Evolutionary conservation across 1,140 invertebrate genomes (phyloP).

Genomic region (Drosophila teissieri): DNA sequence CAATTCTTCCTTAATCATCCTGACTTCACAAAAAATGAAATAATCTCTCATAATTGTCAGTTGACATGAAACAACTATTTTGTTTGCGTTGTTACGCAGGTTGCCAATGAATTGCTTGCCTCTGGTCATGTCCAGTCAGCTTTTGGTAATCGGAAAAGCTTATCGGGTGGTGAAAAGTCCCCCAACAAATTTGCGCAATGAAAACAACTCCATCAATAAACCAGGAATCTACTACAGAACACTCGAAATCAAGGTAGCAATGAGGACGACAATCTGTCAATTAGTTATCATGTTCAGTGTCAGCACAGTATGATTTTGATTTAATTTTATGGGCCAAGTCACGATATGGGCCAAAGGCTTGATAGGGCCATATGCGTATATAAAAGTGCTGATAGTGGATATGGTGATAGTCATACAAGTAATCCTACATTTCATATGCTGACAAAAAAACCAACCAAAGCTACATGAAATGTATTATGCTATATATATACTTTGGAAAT

Average conservation of each 20-base stretch:
- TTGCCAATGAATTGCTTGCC: slow-evolving; percentile 48
- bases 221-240: slow-evolving; percentile 26
- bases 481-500: neutral
- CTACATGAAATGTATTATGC: neutral
- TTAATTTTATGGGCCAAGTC: slow-evolving; percentile 63
- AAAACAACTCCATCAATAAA: slow-evolving; percentile 59
- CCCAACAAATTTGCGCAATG: slow-evolving; percentile 7
- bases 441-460: too few relatives aligned
- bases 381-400: neutral
- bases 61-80: slow-evolving; percentile 32
- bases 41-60: slow-evolving; percentile 12
- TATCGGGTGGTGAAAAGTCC: slow-evolving; percentile 34
- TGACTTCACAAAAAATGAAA: slow-evolving; percentile 15
- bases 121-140: slow-evolving; percentile 23
- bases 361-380: slow-evolving; percentile 4
- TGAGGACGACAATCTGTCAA: slow-evolving; percentile 70
- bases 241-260: slow-evolving; percentile 41
- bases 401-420: slow-evolving; percentile 19
- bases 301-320: slow-evolving; percentile 75
- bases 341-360: slow-evolving; percentile 13
- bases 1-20: slow-evolving; percentile 3
- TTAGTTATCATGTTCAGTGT: slow-evolving; percentile 80
- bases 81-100: slow-evolving; percentile 53
- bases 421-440: slow-evolving; percentile 41
- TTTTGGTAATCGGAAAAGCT: slow-evolving; percentile 46